Conservation (phyloP, 2,797 vertebrate species). For the Percopsis omiscomaycus region DNA sequence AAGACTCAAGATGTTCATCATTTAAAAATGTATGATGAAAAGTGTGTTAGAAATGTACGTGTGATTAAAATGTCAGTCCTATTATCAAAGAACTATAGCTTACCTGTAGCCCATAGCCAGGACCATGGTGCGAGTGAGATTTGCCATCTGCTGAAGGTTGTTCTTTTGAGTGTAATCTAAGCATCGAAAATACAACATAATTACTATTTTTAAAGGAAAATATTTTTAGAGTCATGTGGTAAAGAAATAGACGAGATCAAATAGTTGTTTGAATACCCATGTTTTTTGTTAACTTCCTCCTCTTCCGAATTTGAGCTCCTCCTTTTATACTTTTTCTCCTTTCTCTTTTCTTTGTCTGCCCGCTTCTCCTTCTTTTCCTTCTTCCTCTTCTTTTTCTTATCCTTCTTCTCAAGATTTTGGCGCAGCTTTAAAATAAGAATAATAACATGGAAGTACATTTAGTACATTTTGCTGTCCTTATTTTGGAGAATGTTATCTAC, state of each 20-base stretch:
- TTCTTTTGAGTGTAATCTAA: conserved; percentile 75
- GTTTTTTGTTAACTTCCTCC: conserved; percentile 59
- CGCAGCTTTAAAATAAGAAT: conserved; percentile 77
- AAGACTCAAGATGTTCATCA: not conserved
- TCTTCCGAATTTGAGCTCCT: conserved; percentile 75
- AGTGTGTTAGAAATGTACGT: not conserved
- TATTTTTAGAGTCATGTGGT: too few relatives aligned
- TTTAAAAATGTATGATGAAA: not conserved
- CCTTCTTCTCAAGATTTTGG: conserved; percentile 85
- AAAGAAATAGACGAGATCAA: too few relatives aligned
- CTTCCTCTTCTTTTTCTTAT: conserved; percentile 81
- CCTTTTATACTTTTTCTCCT: conserved; percentile 81
- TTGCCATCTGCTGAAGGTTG: conserved; percentile 37
- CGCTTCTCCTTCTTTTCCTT: conserved; percentile 85
- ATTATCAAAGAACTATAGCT: conserved; percentile 21
- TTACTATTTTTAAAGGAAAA: not conserved
- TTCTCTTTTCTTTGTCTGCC: conserved; percentile 81
- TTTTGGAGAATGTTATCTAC: too few relatives aligned
- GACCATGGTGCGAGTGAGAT: conserved; percentile 54
- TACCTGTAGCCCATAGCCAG: conserved; percentile 89
- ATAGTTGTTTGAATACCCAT: conserved; percentile 50
- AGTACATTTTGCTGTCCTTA: too few relatives aligned
- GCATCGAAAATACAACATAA: conserved; percentile 1
- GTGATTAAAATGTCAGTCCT: not conserved
- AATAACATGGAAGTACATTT: not conserved